These are phyloP conservation scores for Panagrolaimus sp. DNA, from an alignment of 1,140 invertebrate genomes.

Conservation along the genomic window DNA sequence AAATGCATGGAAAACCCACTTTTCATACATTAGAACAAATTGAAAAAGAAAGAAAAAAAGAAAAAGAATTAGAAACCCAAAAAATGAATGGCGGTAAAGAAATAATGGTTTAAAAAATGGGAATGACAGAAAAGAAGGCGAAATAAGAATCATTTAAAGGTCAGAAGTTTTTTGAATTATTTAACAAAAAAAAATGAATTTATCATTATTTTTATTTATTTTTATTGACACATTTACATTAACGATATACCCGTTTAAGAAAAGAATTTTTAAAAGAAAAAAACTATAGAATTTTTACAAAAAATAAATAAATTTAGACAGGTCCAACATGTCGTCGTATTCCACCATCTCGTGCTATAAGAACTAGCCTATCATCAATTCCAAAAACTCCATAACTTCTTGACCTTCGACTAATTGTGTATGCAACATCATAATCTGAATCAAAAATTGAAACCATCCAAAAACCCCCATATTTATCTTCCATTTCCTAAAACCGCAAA, in stretches of 20 bases:
- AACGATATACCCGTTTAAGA: too few relatives aligned
- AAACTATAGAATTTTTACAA: too few relatives aligned
- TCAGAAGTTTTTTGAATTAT: too few relatives aligned
- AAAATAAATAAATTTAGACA: not conserved
- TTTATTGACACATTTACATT: too few relatives aligned
- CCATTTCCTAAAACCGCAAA: not conserved
- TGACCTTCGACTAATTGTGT: slow-evolving; percentile 3
- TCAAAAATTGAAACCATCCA: slow-evolving; percentile 16
- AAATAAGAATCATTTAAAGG: too few relatives aligned
- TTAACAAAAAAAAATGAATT: too few relatives aligned
- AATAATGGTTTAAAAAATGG: too few relatives aligned
- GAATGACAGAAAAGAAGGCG: too few relatives aligned
- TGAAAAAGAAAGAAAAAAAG: slow-evolving; percentile 6
- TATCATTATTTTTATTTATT: too few relatives aligned
- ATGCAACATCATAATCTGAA: not conserved
- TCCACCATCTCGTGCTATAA: not conserved
- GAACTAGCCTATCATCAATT: slow-evolving; percentile 12
- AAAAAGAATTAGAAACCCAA: slow-evolving; percentile 1
- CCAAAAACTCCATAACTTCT: not conserved
- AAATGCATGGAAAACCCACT: not conserved
- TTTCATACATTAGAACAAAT: slow-evolving; percentile 7
- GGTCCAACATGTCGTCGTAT: not conserved
- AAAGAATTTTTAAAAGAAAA: too few relatives aligned
- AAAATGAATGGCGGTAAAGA: not conserved
- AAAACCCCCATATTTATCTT: not conserved